These are phyloP conservation scores for Micoletzkya japonica DNA, from an alignment of 2,888 invertebrate genomes.

Conservation along the genomic window DNA sequence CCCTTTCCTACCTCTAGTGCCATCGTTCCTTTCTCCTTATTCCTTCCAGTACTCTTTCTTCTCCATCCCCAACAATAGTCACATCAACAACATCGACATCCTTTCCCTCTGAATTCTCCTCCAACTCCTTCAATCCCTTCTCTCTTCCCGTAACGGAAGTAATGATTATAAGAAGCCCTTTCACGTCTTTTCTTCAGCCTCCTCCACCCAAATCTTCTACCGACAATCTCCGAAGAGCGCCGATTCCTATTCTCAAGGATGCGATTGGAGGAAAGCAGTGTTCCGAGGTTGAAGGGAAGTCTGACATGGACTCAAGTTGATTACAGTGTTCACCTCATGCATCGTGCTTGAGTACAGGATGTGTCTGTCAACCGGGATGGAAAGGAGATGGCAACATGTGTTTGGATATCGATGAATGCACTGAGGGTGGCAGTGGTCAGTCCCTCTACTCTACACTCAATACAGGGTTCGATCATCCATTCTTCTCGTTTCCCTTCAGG, in stretches of 20 bases:
- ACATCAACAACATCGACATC: not conserved
- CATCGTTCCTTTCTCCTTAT: not conserved
- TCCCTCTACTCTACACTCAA: too few species aligned
- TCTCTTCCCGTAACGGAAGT: not conserved
- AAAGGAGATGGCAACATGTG: constrained; percentile 35
- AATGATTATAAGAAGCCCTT: not conserved
- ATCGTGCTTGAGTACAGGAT: constrained; percentile 13
- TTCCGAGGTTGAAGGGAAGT: constrained; percentile 11
- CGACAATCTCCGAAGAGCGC: too few species aligned
- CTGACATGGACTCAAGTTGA: too few species aligned
- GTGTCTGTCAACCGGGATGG: constrained; percentile 36
- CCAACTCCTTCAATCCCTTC: not conserved
- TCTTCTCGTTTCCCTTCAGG: constrained; percentile 3
- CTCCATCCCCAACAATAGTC: not conserved
- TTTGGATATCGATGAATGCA: constrained; percentile 38
- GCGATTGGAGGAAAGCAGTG: constrained; percentile 19
- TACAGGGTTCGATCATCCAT: too few species aligned
- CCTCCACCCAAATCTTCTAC: too few species aligned
- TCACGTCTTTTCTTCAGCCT: too few species aligned
- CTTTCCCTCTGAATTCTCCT: constrained; percentile 17
- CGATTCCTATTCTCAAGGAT: too few species aligned
- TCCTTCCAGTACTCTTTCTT: too few species aligned
- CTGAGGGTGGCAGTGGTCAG: constrained; percentile 14
- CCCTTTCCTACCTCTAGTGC: not conserved
- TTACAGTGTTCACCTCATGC: constrained; percentile 22